phyloP scores from a whole-genome alignment of 2,113 vertebrate genomes.

The Saguinus midas region DNA sequence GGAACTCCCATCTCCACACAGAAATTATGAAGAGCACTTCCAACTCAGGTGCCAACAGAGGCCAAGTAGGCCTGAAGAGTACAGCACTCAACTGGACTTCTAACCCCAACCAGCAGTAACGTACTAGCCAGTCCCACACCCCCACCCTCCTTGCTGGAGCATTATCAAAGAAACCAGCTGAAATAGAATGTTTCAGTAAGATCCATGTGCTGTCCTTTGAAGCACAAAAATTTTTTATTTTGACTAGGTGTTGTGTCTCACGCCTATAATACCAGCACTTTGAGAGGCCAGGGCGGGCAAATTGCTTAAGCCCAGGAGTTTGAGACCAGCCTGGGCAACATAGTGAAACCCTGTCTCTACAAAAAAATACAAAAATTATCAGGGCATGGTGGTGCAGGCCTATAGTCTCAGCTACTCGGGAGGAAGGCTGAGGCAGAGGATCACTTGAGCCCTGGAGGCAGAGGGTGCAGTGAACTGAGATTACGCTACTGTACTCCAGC shows the following conservation, averaged over 20 bases:
- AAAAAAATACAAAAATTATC: too few relatives aligned
- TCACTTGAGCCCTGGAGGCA: too few relatives aligned
- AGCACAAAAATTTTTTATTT: conserved; percentile 16
- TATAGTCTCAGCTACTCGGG: too few relatives aligned
- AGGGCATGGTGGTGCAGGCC: too few relatives aligned
- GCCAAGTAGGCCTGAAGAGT: background rate
- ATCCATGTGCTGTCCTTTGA: background rate
- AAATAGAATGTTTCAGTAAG: background rate
- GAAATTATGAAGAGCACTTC: background rate
- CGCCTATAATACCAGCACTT: too few relatives aligned
- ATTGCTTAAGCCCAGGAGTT: too few relatives aligned
- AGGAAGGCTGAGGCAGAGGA: too few relatives aligned
- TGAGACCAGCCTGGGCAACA: too few relatives aligned
- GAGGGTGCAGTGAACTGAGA: too few relatives aligned
- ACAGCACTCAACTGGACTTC: background rate
- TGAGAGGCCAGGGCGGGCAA: too few relatives aligned
- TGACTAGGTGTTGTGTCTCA: background rate
- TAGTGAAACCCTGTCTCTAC: too few relatives aligned
- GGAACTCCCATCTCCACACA: background rate
- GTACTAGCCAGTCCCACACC: background rate
- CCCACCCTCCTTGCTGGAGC: background rate
- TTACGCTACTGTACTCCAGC: too few relatives aligned
- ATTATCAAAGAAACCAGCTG: background rate
- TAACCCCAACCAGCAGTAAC: background rate
- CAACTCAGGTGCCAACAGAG: background rate